Conservation (phyloP, 2,797 vertebrate species). For the Hyperoplus lanceolatus region DNA sequence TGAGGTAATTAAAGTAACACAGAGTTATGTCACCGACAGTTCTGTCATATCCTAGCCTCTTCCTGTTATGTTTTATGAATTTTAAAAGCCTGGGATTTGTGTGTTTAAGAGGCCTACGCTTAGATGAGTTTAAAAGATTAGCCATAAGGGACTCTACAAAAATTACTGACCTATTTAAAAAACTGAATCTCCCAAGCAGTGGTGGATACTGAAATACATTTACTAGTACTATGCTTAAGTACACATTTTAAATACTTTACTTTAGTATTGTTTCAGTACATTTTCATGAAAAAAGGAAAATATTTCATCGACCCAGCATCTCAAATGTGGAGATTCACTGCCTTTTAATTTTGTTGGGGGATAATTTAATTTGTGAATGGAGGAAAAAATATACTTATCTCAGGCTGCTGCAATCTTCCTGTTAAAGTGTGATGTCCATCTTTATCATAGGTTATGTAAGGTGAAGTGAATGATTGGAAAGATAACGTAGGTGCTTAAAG, state of each 20-base stretch:
- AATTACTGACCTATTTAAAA: neutral
- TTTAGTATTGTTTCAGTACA: neutral
- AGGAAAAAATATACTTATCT: neutral
- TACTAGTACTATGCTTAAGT: neutral
- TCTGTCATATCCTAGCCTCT: constrained; percentile 14
- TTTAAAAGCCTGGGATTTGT: constrained; percentile 42
- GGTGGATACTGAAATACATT: neutral
- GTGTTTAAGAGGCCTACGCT: neutral
- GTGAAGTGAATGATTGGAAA: neutral
- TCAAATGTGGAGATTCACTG: neutral
- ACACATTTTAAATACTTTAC: neutral
- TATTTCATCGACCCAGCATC: neutral
- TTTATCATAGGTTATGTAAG: neutral
- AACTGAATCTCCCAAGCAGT: neutral
- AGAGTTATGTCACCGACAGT: constrained; percentile 50
- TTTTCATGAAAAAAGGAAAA: too few species aligned
- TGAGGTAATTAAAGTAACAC: constrained; percentile 64
- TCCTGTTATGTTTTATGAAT: constrained; percentile 28
- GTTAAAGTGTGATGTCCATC: neutral
- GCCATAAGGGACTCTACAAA: neutral
- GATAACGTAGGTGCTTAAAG: neutral
- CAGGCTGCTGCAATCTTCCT: neutral
- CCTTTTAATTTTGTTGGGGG: too few species aligned
- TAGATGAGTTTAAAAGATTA: neutral
- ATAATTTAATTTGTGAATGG: too few species aligned